phyloP scores from a whole-genome alignment of 2,797 vertebrate genomes.

The Eurystomus glaucurus region DNA sequence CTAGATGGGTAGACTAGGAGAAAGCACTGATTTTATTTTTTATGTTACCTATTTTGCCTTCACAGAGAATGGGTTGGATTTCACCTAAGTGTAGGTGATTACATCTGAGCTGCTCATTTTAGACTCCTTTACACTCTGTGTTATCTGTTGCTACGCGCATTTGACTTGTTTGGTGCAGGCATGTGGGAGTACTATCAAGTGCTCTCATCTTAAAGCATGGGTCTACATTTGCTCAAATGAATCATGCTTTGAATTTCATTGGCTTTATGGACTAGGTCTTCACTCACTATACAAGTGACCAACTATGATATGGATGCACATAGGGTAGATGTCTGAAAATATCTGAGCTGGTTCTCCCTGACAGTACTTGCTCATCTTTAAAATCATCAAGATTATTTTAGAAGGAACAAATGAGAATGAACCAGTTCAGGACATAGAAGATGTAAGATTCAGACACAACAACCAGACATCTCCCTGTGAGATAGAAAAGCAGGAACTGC shows the following conservation, averaged over 20 bases:
- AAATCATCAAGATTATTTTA: not conserved
- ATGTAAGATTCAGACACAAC: not conserved
- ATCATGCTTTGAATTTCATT: not conserved
- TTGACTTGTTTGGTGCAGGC: not conserved
- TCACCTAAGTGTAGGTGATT: not conserved
- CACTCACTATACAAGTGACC: not conserved
- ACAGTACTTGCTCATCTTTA: not conserved
- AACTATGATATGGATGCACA: accelerated
- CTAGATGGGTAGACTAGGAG: not conserved
- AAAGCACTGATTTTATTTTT: not conserved
- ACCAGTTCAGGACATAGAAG: not conserved
- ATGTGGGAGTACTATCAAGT: not conserved
- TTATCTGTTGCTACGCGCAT: not conserved
- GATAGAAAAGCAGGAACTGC: not conserved
- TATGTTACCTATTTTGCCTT: not conserved
- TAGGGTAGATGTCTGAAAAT: not conserved
- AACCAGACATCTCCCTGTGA: not conserved
- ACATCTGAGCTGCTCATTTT: not conserved
- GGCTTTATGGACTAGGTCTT: not conserved
- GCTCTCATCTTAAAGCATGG: not conserved
- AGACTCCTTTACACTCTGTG: not conserved
- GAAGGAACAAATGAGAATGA: not conserved
- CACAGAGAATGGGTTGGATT: not conserved
- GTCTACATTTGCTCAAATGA: not conserved
- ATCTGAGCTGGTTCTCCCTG: not conserved